Base-by-base conservation (phyloP, 2,888 invertebrate species). In the Nymphalis urticae region DNA sequence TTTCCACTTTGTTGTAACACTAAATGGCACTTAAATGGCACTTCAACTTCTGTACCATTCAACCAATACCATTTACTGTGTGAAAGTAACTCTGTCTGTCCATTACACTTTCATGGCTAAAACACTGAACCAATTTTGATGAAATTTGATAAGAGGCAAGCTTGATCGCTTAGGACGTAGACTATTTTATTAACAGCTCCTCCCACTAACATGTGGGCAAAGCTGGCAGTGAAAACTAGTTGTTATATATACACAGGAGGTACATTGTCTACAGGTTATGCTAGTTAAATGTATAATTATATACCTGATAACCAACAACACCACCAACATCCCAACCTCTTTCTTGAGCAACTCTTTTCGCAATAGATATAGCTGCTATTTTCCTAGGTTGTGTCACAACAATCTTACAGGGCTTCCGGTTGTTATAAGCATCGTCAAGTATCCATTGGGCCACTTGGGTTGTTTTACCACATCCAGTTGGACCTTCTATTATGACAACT, bases 381-480 rank as follows among this genome's bases (percentile, higher is more conserved):
- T 97, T 94, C 67, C 99, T 94, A 0, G 99, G 99, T 82, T 99
- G 98, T 0, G 99, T 99, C 0, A 98, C 97, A 56, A 97, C 92
- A 73, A 99, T 97, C 84, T 97, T 98, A 81, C 98, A 98, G 62
- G 94, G 94, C 66, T 91, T 89, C 32, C 94, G 93, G 36, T 93
- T 93, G 60, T 94, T 89, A 66, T 93, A 95, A 74, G 94, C 94
- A 75, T 96, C 94, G 76, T 98, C 97, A n/a, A 98, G 88, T 73
- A 99, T 97, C 90, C 96, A 98, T 84, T 98, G 98, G 0, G 98
- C 98, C 0, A 97, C 97, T 87, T 97, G 97, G 19, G 93, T 93
- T 5, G 98, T 97, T 87, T 97, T 97, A 21, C 99, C 99, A 84
- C 98, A 98, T 0, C 99, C 99, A 0, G 99, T 99, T 0, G 96